A percentile compares a stretch with the other conserved stretches of the same genome.
phyloP scores from a whole-genome alignment of 2,888 invertebrate genomes.

The Cyrtodaria siliqua region DNA sequence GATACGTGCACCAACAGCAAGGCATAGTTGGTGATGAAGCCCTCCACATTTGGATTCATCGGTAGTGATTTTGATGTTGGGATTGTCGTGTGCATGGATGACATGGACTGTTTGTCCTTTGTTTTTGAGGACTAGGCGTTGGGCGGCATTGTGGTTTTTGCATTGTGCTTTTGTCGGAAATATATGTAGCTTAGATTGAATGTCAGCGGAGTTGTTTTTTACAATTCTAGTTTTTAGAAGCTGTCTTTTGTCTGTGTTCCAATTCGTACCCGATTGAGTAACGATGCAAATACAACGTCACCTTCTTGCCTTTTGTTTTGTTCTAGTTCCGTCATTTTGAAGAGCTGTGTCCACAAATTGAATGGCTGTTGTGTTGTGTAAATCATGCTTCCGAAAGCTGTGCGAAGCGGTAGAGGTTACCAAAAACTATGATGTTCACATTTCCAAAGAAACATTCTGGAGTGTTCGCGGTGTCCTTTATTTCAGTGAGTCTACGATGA shows the following conservation, averaged over 20 bases:
- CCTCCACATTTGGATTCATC: background rate
- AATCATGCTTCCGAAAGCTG: background rate
- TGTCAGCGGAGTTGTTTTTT: too few species aligned
- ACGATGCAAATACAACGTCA: background rate
- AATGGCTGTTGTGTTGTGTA: background rate
- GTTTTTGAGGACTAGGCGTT: too few species aligned
- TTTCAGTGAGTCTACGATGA: background rate
- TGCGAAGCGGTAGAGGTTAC: background rate
- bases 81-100: too few species aligned
- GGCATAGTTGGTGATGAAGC: background rate
- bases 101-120: too few species aligned
- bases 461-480: conserved; percentile 43
- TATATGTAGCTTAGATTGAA: background rate
- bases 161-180: background rate
- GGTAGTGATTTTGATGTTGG: too few species aligned
- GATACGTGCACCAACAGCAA: background rate
- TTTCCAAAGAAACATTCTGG: background rate
- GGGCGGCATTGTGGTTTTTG: background rate
- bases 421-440: background rate
- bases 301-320: background rate
- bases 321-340: background rate
- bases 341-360: background rate
- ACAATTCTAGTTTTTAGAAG: too few species aligned
- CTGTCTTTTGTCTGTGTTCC: too few species aligned
- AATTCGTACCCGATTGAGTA: too few species aligned